These are phyloP conservation scores for Steinernema feltiae DNA, from an alignment of 1,140 invertebrate genomes.

Conservation along the genomic window DNA sequence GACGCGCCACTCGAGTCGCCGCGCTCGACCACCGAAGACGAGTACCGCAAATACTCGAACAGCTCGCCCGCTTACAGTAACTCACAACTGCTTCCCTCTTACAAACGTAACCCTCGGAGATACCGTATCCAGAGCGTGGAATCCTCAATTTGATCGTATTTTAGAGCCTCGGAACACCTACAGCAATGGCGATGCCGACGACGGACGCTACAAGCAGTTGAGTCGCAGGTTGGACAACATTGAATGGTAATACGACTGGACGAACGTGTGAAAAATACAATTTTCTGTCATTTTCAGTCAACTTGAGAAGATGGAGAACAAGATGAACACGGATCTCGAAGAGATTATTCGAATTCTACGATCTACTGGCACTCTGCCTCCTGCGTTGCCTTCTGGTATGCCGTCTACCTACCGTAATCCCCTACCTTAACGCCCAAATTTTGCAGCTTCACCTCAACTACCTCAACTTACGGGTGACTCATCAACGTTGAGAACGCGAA, in stretches of 20 bases:
- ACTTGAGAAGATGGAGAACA: conserved; percentile 53
- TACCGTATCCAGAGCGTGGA: not conserved
- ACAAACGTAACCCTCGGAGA: conserved; percentile 6
- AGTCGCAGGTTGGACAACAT: conserved; percentile 37
- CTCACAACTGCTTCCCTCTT: conserved; percentile 1
- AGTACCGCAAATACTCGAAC: not conserved
- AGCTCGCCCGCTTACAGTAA: conserved; percentile 6
- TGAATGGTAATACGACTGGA: conserved; percentile 30
- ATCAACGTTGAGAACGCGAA: conserved; percentile 9
- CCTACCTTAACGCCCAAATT: too few species aligned
- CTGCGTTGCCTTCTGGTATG: conserved; percentile 1
- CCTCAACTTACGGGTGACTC: conserved; percentile 7
- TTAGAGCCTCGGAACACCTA: conserved; percentile 3
- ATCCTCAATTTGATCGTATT: not conserved
- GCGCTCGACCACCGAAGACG: not conserved
- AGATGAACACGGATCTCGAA: conserved; percentile 52
- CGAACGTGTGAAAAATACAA: not conserved
- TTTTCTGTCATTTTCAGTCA: conserved; percentile 44
- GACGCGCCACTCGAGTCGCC: conserved; percentile 1
- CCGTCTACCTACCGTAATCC: too few species aligned
- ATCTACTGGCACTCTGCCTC: not conserved
- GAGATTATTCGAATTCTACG: conserved; percentile 37
- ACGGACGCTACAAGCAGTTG: conserved; percentile 30
- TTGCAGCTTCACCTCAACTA: conserved; percentile 13
- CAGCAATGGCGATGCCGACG: conserved; percentile 17